Evolutionary conservation across 2,113 vertebrate genomes (phyloP).

Genomic region (Albula goreensis): DNA sequence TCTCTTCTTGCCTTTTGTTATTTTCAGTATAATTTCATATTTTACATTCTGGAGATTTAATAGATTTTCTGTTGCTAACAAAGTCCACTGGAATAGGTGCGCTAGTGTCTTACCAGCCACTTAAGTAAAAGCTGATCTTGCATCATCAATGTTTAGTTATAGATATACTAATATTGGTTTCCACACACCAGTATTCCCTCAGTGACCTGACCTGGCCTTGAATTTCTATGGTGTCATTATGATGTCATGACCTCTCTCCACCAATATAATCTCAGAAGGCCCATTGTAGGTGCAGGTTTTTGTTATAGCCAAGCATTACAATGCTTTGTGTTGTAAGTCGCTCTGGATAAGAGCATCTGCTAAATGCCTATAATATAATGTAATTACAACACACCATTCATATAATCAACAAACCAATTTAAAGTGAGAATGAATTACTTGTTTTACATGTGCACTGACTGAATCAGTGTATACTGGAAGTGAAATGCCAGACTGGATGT

Average conservation of each 20-base stretch:
- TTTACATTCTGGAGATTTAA: neutral
- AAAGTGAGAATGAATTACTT: neutral
- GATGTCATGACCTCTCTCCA: neutral
- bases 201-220: neutral
- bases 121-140: neutral
- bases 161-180: neutral
- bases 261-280: too few species aligned
- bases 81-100: neutral
- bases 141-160: neutral
- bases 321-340: too few species aligned
- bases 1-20: neutral
- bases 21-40: neutral
- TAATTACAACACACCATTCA: too few species aligned
- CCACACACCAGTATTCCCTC: neutral
- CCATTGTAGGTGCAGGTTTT: too few species aligned
- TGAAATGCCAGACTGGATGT: neutral
- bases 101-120: neutral
- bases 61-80: neutral
- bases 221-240: neutral
- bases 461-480: neutral
- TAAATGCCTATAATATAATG: too few species aligned
- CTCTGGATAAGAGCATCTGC: too few species aligned
- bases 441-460: neutral
- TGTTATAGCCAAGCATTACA: too few species aligned
- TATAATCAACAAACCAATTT: too few species aligned